These are phyloP conservation scores for Pristiophorus japonicus DNA, from an alignment of 2,113 vertebrate genomes.

Conservation along the genomic window DNA sequence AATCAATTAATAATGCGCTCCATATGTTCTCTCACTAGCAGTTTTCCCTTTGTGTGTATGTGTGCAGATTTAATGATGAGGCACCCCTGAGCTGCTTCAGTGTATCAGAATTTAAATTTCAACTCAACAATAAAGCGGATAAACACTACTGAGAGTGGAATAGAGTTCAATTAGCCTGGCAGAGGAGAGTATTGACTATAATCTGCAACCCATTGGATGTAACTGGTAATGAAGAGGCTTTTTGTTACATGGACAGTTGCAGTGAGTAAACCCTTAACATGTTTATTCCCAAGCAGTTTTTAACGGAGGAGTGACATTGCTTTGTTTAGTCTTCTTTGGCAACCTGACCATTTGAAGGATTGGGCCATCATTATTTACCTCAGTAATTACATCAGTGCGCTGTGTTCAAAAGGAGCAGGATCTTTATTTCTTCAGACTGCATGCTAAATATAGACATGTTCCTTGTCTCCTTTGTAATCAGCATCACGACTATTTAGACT, in stretches of 20 bases:
- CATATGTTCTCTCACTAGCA: conserved; percentile 32
- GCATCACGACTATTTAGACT: background rate
- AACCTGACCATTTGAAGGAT: background rate
- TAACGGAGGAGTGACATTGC: background rate
- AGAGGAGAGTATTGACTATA: background rate
- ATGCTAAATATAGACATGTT: background rate
- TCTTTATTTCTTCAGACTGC: background rate
- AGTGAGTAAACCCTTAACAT: conserved; percentile 1
- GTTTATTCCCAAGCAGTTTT: background rate
- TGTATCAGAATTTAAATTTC: conserved; percentile 37
- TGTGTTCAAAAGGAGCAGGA: background rate
- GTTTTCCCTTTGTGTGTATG: background rate
- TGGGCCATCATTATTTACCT: too few relatives aligned
- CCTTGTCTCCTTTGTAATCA: background rate
- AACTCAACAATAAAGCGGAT: conserved; percentile 35
- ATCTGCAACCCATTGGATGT: background rate
- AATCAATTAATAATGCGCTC: conserved; percentile 38
- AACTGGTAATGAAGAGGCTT: background rate
- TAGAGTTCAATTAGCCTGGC: background rate
- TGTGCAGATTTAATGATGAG: conserved; percentile 35
- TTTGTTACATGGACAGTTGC: background rate
- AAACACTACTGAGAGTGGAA: background rate
- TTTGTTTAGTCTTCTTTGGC: background rate
- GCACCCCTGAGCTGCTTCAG: conserved; percentile 29
- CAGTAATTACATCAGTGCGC: background rate